Evolutionary conservation across 2,113 vertebrate species (phyloP), one percentile per base, ranked within the genome.

Genomic region (Alces alces): DNA sequence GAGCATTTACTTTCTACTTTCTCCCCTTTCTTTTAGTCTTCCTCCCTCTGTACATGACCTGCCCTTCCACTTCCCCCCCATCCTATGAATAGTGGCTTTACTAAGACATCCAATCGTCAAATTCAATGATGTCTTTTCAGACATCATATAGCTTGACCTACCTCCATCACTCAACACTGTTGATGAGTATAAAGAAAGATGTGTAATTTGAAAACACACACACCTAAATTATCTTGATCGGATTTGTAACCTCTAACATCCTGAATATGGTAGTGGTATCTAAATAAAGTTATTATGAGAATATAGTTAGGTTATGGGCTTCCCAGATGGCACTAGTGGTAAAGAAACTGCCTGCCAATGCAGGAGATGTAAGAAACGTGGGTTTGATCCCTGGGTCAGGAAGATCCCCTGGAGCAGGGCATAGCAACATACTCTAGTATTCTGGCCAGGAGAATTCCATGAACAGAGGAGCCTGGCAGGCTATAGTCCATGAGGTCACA

Each of bases 321-420:
- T 70, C n/a, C 19, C 19, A 70, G 19, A 70, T 70, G 66, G n/a
- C 66, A 70, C 66, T 70, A 70, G n/a, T 70, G 66, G n/a, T 70
- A 70, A 70, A 70, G n/a, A 70, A 70, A 5, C n/a, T 70, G 9
- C 19, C 64, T 23, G 19, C n/a, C n/a, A 70, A 6, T 23, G 19
- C n/a, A 39, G 66, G n/a, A 70, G 9, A 70, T 0, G 0, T 70
- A 23, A 36, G 19, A 70, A n/a, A 36, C 21, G 4, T 70, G 19
- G n/a, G 19, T 70, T 70, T 70, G n/a, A 70, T 39, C 5, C 66
- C n/a, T 36, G n/a, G n/a, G 19, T 70, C n/a, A 70, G n/a, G n/a
- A 36, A 23, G n/a, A 36, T 70, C 17, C 19, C 66, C 9, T 70
- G 2, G n/a, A 70, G 19, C 19, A 70, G 66, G 66, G n/a, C 66